These are phyloP conservation scores for Genyomyrus donnyi DNA, from an alignment of 2,113 vertebrate genomes.

Conservation along the genomic window DNA sequence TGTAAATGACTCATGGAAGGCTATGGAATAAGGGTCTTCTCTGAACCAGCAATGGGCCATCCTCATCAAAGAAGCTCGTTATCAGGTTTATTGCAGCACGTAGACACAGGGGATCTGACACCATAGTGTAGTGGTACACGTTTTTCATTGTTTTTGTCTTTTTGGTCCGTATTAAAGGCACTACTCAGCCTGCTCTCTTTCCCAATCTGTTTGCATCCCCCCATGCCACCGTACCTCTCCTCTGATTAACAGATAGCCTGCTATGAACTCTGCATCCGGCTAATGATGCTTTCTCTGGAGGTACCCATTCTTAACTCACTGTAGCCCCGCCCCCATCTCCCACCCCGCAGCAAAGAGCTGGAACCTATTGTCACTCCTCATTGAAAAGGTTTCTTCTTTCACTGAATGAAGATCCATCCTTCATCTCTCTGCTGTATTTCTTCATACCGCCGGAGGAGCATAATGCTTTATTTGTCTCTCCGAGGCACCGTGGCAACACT, in stretches of 20 bases:
- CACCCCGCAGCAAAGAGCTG: not conserved
- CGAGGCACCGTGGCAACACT: not conserved
- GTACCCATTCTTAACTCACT: not conserved
- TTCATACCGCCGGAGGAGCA: not conserved
- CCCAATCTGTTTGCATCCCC: not conserved
- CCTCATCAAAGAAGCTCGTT: constrained; percentile 34
- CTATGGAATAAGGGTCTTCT: not conserved
- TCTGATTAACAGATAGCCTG: constrained; percentile 11
- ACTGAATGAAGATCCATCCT: not conserved
- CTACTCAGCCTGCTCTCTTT: not conserved
- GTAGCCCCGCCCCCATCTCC: not conserved
- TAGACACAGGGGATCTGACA: constrained; percentile 31
- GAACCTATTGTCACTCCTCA: not conserved
- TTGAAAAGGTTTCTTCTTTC: not conserved
- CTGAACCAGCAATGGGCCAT: constrained; percentile 35
- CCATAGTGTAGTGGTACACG: constrained; percentile 21
- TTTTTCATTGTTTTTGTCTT: constrained; percentile 24
- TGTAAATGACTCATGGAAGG: not conserved
- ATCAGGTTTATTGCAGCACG: constrained; percentile 42
- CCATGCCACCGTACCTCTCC: not conserved
- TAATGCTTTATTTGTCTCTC: not conserved
- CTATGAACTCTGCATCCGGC: constrained; percentile 8
- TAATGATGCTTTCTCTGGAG: not conserved
- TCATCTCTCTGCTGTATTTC: not conserved
- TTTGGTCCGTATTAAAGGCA: constrained; percentile 23